Conservation (phyloP, 1,140 invertebrate species). For the Euura lappo region DNA sequence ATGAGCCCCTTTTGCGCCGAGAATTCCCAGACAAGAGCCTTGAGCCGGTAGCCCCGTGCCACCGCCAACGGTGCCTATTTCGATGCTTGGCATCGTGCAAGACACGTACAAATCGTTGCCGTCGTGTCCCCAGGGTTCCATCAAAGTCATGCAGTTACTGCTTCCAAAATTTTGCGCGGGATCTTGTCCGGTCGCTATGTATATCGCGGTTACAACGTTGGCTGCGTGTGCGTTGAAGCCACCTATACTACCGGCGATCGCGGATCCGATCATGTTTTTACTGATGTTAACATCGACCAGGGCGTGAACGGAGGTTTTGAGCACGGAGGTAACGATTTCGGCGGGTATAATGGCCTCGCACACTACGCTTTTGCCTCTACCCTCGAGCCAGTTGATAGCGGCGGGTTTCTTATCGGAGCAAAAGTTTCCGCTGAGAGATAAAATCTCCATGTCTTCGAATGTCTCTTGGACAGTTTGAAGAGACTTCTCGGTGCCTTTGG, state of each 20-base stretch:
- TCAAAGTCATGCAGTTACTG: conserved; percentile 95
- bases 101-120: conserved; percentile 90
- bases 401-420: conserved; percentile 98
- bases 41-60: conserved; percentile 96
- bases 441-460: conserved; percentile 90
- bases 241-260: conserved; percentile 91
- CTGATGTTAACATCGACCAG: conserved; percentile 90
- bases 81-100: conserved; percentile 98
- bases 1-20: conserved; percentile 85
- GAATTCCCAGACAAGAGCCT: conserved; percentile 87
- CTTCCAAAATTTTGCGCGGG: conserved; percentile 97
- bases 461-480: conserved; percentile 73
- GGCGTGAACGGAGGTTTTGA: conserved; percentile 87
- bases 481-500: conserved; percentile 92
- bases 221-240: conserved; percentile 99
- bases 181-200: conserved; percentile 98
- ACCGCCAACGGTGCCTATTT: conserved; percentile 97
- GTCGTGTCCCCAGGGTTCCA: conserved; percentile 84
- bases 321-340: conserved; percentile 73
- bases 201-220: conserved; percentile 98
- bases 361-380: conserved; percentile 95
- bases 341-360: conserved; percentile 89
- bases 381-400: conserved; percentile 98
- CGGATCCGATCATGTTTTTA: conserved; percentile 96
- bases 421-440: conserved; percentile 96